Base-by-base conservation (phyloP, 2,888 invertebrate species). In the Athrips mouffetella region DNA sequence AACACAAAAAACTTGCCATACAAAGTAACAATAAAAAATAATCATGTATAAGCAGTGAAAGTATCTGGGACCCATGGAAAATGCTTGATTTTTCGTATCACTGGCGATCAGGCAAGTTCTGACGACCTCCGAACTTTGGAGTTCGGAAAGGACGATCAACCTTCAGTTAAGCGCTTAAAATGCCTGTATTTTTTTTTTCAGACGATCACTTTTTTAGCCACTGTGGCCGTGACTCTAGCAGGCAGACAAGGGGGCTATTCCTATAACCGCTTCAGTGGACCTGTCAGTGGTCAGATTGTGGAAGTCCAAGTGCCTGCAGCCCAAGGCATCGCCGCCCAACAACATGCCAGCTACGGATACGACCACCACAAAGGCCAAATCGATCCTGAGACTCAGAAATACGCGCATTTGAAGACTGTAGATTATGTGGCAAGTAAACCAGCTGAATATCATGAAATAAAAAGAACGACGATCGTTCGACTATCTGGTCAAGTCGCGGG, bases 221-320 rank as follows among this genome's bases (percentile, higher is more conserved):
- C 80, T 48, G 70, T 68, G 10, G 59, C 83, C n/a, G 51, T 65
- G 3, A 79, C 62, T 1, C 49, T 75, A 3, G 59, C 74, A 10
- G 73, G 57, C 1, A 79, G 72, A 49, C 82, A 81, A 1, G 90
- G 91, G 25, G 92, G 92, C 41, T 93, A 91, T 67, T 93, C 93
- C 4, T 94, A 92, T 75, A 91, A 92, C 65, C 90, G 92, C 58
- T 94, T 94, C 76, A 91, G 90, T 67, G 94, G 94, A 6, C 94
- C 94, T 15, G 94, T 94, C 20, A 92, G 92, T 64, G 94, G 94
- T 1, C 83, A 90, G 63, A 90, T 91, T 39, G 72, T 86, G 5
- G 87, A 91, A 71, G 86, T 92, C 10, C 73, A 86, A 58, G 90
- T 91, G 1, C 85, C 90, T 8, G 87, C 89, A 3, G 82, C 83